These are phyloP conservation scores for Lampris incognitus DNA, from an alignment of 2,113 vertebrate species.

Conservation along the genomic window DNA sequence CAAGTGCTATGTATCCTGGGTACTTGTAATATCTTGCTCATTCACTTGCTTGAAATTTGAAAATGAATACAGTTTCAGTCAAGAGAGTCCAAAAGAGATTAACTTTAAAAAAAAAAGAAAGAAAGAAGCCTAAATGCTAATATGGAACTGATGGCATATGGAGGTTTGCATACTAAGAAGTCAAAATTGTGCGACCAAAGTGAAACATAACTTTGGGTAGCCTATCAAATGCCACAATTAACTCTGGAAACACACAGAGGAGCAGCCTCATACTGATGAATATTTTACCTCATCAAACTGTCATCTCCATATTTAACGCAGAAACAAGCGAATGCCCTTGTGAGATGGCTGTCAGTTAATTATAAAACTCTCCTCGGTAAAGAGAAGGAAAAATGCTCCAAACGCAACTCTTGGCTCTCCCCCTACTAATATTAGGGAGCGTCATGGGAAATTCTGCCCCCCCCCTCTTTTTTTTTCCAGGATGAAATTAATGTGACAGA, in stretches of 20 bases:
- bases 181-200: constrained; percentile 59
- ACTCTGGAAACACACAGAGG: constrained; percentile 66
- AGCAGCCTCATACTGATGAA: constrained; percentile 70
- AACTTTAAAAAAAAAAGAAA: not conserved
- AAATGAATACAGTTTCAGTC: constrained; percentile 31
- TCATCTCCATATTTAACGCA: constrained; percentile 82
- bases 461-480: constrained; percentile 65
- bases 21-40: constrained; percentile 44
- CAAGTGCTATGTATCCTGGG: constrained; percentile 9
- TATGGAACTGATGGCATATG: constrained; percentile 54
- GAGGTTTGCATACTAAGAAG: constrained; percentile 52
- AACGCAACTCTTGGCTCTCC: constrained; percentile 83
- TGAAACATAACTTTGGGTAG: constrained; percentile 66
- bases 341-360: constrained; percentile 85
- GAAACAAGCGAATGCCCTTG: constrained; percentile 80
- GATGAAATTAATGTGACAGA: constrained; percentile 86
- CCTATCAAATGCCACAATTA: constrained; percentile 70
- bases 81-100: constrained; percentile 47
- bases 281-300: constrained; percentile 83
- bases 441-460: constrained; percentile 80
- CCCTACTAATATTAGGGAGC: constrained; percentile 81
- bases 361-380: constrained; percentile 83
- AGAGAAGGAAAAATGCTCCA: constrained; percentile 79
- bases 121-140: constrained; percentile 65
- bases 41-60: constrained; percentile 46